Evolutionary conservation across 1,140 invertebrate species (phyloP).

Genomic region (Drosophila baimaii): DNA sequence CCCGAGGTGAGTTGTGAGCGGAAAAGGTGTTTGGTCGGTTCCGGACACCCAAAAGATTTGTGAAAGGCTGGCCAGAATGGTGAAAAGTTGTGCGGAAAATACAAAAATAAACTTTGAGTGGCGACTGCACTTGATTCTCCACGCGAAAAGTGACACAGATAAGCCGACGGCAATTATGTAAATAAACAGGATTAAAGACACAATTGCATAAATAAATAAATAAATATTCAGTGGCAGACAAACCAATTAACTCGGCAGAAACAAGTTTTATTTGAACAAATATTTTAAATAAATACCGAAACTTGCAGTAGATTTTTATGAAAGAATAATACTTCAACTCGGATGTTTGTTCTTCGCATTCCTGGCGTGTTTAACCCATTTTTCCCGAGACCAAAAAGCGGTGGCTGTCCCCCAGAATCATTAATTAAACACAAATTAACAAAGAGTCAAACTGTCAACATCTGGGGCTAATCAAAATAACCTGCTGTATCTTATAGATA

Average conservation of each 20-base stretch:
- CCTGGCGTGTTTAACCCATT: slow-evolving; percentile 23
- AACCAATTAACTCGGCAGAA: slow-evolving; percentile 13
- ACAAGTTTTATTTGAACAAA: slow-evolving; percentile 1
- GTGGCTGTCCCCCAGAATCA: slow-evolving; percentile 29
- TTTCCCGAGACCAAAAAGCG: neutral
- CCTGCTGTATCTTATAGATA: slow-evolving; percentile 61
- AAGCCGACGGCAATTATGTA: slow-evolving; percentile 7
- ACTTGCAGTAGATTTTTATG: neutral
- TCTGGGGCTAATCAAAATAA: slow-evolving; percentile 67
- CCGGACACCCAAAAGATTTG: neutral
- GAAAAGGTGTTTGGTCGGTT: slow-evolving; percentile 17
- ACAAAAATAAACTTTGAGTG: neutral
- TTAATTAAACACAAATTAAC: slow-evolving; percentile 74
- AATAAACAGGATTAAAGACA: slow-evolving; percentile 17
- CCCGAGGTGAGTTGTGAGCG: slow-evolving; percentile 21
- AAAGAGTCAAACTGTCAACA: slow-evolving; percentile 72
- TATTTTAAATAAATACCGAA: no score
- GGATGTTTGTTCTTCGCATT: slow-evolving; percentile 26
- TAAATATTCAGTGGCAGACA: slow-evolving; percentile 9
- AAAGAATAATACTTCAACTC: neutral
- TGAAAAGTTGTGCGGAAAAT: neutral
- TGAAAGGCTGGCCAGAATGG: slow-evolving; percentile 3
- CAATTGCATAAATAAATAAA: slow-evolving; percentile 29
- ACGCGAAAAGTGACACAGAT: slow-evolving; percentile 12
- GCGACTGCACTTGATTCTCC: slow-evolving; percentile 7